Base-by-base conservation (phyloP, 2,888 invertebrate genomes). In the Dolomedes plantarius region DNA sequence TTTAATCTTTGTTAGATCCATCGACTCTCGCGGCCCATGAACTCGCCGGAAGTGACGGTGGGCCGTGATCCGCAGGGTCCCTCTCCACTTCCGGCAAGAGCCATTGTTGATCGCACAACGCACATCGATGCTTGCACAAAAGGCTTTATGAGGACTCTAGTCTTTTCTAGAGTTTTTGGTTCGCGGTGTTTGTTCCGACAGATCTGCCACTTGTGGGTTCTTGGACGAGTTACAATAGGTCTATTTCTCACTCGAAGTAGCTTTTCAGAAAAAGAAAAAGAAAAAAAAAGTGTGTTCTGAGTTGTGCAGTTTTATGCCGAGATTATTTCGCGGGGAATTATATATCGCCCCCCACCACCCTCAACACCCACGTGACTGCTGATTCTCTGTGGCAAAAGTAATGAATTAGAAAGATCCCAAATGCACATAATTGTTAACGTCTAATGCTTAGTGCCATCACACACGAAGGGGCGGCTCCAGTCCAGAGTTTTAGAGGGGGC, bases 1-100 rank as follows among this genome's bases (percentile, higher is more conserved):
- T 28, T 36, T 41, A 69, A 69, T 69, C 69, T 36, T 41, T 28
- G 56, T 56, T 56, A 56, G 56, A 56, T n/a, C 56, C 56, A 56
- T 56, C 23, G 56, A 56, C 56, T 56, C 3, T 7, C 56, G 56
- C 56, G 65, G 16, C 13, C 65, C 29, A 65, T 31, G 65, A 29
- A 31, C 65, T 31, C 16, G 36, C 69, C 69, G 69, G 69, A 69
- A 69, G 69, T 27, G 39, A 28, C 28, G 41, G 69, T 28, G 28
- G 69, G 41, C 69, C 39, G 36, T 28, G 16, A 41, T 41, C 69
- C 41, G 69, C 13, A 28, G 41, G 69, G 69, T 28, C 36, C 39
- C 28, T 16, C 41, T 28, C 2, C 41, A 69, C 41, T 69, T 69
- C 69, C 69, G 69, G 69, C 36, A 19, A 36, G 28, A 41, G 16